phyloP scores from a whole-genome alignment of 1,140 invertebrate genomes.

The Heliconius nattereri region DNA sequence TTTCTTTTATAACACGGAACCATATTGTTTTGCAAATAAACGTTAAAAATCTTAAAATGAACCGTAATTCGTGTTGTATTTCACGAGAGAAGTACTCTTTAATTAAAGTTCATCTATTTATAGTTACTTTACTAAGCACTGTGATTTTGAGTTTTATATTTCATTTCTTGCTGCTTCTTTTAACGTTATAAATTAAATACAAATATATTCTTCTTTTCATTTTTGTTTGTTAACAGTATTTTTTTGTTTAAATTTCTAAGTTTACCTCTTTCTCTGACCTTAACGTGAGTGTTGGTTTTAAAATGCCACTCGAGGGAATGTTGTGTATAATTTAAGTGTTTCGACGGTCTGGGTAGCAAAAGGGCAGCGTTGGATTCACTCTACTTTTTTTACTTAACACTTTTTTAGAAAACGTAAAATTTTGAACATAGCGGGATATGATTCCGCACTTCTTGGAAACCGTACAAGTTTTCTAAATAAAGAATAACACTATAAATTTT shows the following conservation, averaged over 20 bases:
- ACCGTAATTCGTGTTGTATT: background rate
- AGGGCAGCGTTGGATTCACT: too few species aligned
- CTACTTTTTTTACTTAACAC: too few species aligned
- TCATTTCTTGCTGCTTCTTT: background rate
- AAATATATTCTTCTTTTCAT: background rate
- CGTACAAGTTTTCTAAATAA: too few species aligned
- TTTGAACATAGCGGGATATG: too few species aligned
- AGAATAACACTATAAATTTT: too few species aligned
- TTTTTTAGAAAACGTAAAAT: too few species aligned
- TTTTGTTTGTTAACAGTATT: background rate
- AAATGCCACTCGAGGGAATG: background rate
- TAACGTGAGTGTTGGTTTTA: background rate
- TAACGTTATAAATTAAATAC: background rate
- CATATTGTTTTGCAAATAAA: background rate
- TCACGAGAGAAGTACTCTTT: background rate
- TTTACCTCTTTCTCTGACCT: background rate
- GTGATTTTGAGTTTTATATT: background rate
- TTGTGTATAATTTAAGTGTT: background rate
- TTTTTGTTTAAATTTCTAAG: conserved; percentile 1
- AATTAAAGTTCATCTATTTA: background rate
- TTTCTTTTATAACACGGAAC: background rate
- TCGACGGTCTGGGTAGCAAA: background rate
- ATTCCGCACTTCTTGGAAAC: too few species aligned
- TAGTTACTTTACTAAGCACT: background rate
- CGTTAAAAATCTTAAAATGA: background rate